Evolutionary conservation across 2,888 invertebrate species (phyloP).

Genomic region (Salpingus planirostris): DNA sequence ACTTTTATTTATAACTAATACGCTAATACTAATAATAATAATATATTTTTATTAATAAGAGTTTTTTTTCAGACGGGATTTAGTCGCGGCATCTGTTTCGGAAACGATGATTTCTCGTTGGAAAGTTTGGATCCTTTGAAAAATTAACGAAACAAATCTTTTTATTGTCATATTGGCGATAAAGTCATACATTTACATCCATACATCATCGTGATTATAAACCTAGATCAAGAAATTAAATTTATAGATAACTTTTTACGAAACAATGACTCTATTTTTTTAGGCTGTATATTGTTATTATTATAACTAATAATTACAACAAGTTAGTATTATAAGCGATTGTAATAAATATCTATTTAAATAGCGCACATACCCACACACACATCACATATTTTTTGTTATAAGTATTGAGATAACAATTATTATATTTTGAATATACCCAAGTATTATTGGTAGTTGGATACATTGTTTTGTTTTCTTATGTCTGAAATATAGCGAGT

Average conservation of each 20-base stretch:
- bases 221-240: slow-evolving; percentile 21
- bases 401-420: slow-evolving; percentile 21
- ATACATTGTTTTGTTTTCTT: slow-evolving; percentile 11
- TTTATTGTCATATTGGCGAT: slow-evolving; percentile 27
- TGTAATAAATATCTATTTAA: slow-evolving; percentile 16
- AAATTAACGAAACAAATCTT: slow-evolving; percentile 25
- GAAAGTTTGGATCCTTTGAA: slow-evolving; percentile 91
- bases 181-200: slow-evolving; percentile 19
- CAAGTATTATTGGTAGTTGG: slow-evolving; percentile 19
- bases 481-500: slow-evolving; percentile 4
- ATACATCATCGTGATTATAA: slow-evolving; percentile 20
- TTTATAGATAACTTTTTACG: slow-evolving; percentile 4
- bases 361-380: too few species aligned
- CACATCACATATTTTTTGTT: too few species aligned
- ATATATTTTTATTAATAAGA: too few species aligned
- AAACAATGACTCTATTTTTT: slow-evolving; percentile 7
- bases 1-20: background rate
- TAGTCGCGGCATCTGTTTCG: slow-evolving; percentile 77
- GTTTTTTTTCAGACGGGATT: slow-evolving; percentile 69
- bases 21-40: slow-evolving; percentile 2
- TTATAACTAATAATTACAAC: too few species aligned
- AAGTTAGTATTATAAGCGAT: slow-evolving; percentile 9
- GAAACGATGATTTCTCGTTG: slow-evolving; percentile 88
- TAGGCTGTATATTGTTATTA: slow-evolving; percentile 14
- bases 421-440: slow-evolving; percentile 22